phyloP scores from a whole-genome alignment of 1,140 invertebrate genomes.

The Euura saliciscinereae region DNA sequence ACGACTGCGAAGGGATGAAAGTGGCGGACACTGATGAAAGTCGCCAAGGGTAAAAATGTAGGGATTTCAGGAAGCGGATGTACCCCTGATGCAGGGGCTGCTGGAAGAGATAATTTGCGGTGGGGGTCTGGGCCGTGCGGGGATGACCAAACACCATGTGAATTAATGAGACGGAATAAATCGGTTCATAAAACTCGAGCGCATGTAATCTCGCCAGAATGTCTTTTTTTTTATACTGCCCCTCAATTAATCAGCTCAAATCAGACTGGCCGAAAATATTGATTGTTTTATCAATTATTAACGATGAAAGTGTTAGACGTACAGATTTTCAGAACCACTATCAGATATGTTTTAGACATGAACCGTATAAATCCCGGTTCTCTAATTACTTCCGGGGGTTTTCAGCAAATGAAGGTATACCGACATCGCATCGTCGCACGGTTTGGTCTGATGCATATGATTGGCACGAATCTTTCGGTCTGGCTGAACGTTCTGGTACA shows the following conservation, averaged over 20 bases:
- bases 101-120: background rate
- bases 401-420: conserved; percentile 86
- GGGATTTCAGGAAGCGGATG: conserved; percentile 1
- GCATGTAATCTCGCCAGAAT: too few relatives aligned
- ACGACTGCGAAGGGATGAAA: conserved; percentile 1
- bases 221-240: background rate
- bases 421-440: conserved; percentile 84
- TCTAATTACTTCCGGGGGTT: conserved; percentile 33
- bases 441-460: conserved; percentile 96
- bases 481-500: conserved; percentile 92
- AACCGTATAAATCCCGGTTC: background rate
- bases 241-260: too few relatives aligned
- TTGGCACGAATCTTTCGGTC: conserved; percentile 91
- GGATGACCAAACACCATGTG: background rate
- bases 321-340: too few relatives aligned
- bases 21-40: background rate
- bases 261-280: too few relatives aligned
- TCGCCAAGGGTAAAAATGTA: background rate
- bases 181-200: background rate
- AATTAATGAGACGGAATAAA: conserved; percentile 4
- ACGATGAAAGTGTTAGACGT: too few relatives aligned
- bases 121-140: background rate
- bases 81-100: background rate
- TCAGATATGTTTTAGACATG: background rate
- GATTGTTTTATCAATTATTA: too few relatives aligned